These are phyloP conservation scores for Drosophila quinaria DNA, from an alignment of 2,888 invertebrate species.

Conservation along the genomic window DNA sequence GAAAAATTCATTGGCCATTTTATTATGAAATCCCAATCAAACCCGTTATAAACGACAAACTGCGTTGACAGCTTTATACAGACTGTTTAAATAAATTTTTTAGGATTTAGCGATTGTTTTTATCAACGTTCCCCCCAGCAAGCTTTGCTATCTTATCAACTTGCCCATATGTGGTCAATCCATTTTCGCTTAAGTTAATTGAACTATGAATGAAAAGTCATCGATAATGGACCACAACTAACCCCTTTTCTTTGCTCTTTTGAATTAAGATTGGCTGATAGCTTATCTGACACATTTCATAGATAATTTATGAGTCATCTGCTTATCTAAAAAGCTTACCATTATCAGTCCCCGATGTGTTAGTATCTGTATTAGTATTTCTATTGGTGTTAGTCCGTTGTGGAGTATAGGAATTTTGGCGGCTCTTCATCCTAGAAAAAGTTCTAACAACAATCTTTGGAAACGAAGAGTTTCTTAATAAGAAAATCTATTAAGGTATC, in stretches of 20 bases:
- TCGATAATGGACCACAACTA: constrained; percentile 1
- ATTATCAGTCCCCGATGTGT: not conserved
- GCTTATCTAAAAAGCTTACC: constrained; percentile 9
- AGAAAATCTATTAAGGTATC: not conserved
- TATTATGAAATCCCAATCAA: not conserved
- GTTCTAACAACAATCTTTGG: constrained; percentile 1
- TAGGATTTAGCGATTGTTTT: constrained; percentile 4
- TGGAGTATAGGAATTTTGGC: not conserved
- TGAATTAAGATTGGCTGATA: not conserved
- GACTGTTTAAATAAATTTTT: constrained; percentile 24
- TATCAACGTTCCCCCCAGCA: not conserved
- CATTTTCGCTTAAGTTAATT: not conserved
- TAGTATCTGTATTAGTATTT: not conserved
- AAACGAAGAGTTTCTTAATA: not conserved
- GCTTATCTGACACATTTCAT: not conserved
- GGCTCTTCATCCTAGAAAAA: not conserved
- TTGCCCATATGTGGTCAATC: not conserved
- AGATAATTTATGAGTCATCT: constrained; percentile 1
- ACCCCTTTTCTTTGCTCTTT: not conserved
- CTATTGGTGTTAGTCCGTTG: constrained; percentile 6
- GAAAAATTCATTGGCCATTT: constrained; percentile 7
- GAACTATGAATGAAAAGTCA: not conserved
- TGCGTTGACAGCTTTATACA: constrained; percentile 9
- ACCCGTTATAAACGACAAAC: constrained; percentile 23
- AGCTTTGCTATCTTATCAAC: constrained; percentile 12